These are phyloP conservation scores for Todiramphus chloris DNA, from an alignment of 2,113 vertebrate genomes.

Conservation along the genomic window DNA sequence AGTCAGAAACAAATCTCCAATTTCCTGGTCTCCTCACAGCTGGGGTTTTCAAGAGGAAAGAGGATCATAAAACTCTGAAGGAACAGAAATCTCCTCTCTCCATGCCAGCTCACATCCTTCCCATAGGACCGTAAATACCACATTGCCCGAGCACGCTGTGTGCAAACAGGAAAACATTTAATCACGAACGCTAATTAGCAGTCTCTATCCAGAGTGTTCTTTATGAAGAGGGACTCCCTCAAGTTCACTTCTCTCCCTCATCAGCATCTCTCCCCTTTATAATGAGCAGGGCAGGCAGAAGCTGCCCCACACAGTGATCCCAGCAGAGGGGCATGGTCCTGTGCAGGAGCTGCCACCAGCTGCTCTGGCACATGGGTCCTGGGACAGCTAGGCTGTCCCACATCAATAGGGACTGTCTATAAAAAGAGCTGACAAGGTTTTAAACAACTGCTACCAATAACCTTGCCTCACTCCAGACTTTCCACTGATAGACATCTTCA, in stretches of 20 bases:
- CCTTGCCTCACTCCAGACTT: background rate
- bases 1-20: conserved; percentile 41
- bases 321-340: background rate
- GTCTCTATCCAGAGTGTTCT: background rate
- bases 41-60: conserved; percentile 38
- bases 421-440: background rate
- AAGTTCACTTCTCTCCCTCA: background rate
- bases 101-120: conserved; percentile 56
- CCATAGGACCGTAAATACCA: background rate
- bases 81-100: conserved; percentile 32
- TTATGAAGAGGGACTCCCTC: background rate
- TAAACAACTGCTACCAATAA: background rate
- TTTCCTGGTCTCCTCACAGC: conserved; percentile 50
- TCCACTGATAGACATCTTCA: background rate
- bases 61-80: conserved; percentile 16
- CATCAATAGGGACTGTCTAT: background rate
- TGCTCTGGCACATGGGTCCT: background rate
- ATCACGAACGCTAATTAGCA: conserved; percentile 28
- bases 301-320: accelerated
- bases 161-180: conserved; percentile 14
- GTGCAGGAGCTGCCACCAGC: background rate
- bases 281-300: background rate
- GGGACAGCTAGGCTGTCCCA: background rate
- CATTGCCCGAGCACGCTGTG: background rate
- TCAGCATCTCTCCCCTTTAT: background rate